Conservation (phyloP, 2,888 invertebrate species). For the Rhamphomyia laevipes region DNA sequence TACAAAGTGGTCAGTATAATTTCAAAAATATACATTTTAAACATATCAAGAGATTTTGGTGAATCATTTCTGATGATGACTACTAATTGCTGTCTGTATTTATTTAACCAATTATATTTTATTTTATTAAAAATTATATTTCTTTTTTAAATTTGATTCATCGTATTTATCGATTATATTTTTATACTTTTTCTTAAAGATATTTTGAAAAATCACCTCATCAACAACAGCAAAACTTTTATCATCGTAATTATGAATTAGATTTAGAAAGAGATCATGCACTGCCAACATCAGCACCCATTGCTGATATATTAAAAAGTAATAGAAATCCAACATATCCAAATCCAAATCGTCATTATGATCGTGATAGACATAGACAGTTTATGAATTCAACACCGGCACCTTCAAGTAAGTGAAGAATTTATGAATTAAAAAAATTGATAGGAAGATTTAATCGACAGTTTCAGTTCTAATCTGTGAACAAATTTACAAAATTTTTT, state of each 20-base stretch:
- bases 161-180: neutral
- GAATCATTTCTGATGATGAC: too few species aligned
- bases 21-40: neutral
- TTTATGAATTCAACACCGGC: conserved; percentile 32
- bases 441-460: too few species aligned
- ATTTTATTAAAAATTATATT: neutral
- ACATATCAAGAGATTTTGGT: too few species aligned
- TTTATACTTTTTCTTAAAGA: conserved; percentile 15
- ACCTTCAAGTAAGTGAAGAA: conserved; percentile 30
- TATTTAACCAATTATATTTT: too few species aligned
- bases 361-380: conserved; percentile 31
- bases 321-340: conserved; percentile 65
- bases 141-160: neutral
- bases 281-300: conserved; percentile 61
- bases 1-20: too few species aligned
- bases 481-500: too few species aligned
- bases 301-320: conserved; percentile 66
- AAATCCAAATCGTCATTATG: conserved; percentile 51
- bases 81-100: too few species aligned
- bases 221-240: conserved; percentile 29
- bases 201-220: conserved; percentile 30
- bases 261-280: conserved; percentile 64
- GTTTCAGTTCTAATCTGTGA: too few species aligned
- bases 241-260: conserved; percentile 46
- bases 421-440: too few species aligned